A percentile compares a stretch with the other conserved stretches of the same genome.
Evolutionary conservation across 2,113 vertebrate species (phyloP).

Genomic region (Carlito syrichta): DNA sequence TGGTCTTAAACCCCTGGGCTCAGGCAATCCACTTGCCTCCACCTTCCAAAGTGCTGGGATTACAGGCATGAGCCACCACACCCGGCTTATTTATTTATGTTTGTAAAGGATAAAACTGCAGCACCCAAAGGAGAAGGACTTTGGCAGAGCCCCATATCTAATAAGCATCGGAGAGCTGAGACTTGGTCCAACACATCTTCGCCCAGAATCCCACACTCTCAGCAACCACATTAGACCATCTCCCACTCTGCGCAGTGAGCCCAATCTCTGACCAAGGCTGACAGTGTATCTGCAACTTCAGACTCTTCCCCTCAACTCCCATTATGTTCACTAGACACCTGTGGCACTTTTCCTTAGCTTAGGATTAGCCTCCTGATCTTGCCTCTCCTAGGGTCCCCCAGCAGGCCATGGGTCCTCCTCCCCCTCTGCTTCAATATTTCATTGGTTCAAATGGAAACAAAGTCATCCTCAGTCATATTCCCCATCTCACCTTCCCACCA

Average conservation of each 20-base stretch:
- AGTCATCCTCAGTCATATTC: too few species aligned
- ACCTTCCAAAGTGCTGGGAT: too few species aligned
- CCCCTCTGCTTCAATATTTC: background rate
- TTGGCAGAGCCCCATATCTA: background rate
- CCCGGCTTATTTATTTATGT: background rate
- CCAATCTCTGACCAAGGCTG: background rate
- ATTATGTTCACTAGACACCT: background rate
- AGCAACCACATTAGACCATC: rapidly evolving
- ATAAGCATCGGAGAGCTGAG: background rate
- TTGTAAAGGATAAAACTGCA: background rate
- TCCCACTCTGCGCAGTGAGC: rapidly evolving
- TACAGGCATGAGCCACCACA: too few species aligned
- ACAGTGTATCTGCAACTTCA: background rate
- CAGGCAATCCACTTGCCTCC: too few species aligned
- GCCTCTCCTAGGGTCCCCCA: background rate
- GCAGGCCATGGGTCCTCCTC: background rate
- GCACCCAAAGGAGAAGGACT: background rate
- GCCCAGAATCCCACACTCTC: background rate
- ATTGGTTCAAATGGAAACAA: background rate
- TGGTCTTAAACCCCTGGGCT: too few species aligned
- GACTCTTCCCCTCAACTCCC: background rate
- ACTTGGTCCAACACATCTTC: background rate
- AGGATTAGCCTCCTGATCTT: background rate
- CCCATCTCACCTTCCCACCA: background rate
- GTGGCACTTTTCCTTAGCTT: too few species aligned